These are phyloP conservation scores for Cinara cedri DNA, from an alignment of 2,888 invertebrate species.

Conservation along the genomic window DNA sequence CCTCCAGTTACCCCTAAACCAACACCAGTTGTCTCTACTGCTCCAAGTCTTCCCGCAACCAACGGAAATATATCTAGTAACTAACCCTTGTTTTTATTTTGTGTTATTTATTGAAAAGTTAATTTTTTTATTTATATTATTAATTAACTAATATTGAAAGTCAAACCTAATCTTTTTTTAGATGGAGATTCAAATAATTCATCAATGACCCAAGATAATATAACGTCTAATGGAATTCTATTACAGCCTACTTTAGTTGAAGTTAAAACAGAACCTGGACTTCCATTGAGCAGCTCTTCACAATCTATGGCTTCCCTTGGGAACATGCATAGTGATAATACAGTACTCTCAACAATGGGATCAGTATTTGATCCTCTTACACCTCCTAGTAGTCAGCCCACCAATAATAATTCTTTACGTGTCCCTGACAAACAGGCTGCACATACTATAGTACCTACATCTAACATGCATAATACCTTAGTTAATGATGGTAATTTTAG, in stretches of 20 bases:
- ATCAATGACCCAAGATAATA: constrained; percentile 39
- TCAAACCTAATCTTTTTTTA: constrained; percentile 17
- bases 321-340: constrained; percentile 37
- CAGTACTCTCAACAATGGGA: constrained; percentile 32
- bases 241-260: constrained; percentile 32
- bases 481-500: constrained; percentile 42
- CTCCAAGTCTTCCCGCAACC: constrained; percentile 45
- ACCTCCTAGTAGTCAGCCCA: constrained; percentile 52
- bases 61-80: constrained; percentile 56
- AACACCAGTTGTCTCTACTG: constrained; percentile 34
- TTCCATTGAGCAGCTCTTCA: constrained; percentile 42
- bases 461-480: constrained; percentile 26
- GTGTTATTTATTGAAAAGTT: neutral
- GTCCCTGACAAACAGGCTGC: constrained; percentile 51
- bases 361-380: constrained; percentile 54
- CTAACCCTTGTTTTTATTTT: neutral
- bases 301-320: constrained; percentile 14
- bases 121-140: neutral
- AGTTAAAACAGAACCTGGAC: constrained; percentile 48
- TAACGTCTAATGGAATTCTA: constrained; percentile 40
- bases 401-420: constrained; percentile 54
- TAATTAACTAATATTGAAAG: neutral
- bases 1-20: constrained; percentile 33
- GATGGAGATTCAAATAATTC: constrained; percentile 47
- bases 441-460: constrained; percentile 37